A percentile compares a stretch with the other conserved stretches of the same genome.
These are phyloP conservation scores for Parambassis ranga DNA, from an alignment of 2,797 vertebrate species.

Conservation along the genomic window DNA sequence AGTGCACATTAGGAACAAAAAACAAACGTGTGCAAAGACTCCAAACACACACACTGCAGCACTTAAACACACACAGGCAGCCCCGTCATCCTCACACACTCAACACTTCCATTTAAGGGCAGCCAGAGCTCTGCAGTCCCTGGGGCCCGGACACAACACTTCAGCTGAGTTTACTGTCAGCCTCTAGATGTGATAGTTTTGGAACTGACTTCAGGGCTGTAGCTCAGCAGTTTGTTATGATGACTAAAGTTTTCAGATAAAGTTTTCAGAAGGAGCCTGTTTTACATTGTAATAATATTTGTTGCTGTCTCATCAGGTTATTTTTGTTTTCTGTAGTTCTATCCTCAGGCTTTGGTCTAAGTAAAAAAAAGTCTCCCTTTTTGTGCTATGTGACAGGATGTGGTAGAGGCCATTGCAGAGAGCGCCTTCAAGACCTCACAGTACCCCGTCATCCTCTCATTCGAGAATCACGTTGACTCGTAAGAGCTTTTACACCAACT, in stretches of 20 bases:
- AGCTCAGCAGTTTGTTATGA: slow-evolving; percentile 19
- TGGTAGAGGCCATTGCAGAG: slow-evolving; percentile 96
- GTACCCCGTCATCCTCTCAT: slow-evolving; percentile 93
- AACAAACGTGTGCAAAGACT: background rate
- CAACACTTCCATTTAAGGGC: slow-evolving; percentile 70
- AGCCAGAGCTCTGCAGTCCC: slow-evolving; percentile 21
- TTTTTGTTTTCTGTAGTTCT: background rate
- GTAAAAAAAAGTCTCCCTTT: background rate
- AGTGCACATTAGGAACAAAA: background rate
- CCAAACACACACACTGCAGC: background rate
- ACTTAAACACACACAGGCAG: slow-evolving; percentile 7
- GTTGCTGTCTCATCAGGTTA: background rate
- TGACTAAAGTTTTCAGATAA: background rate
- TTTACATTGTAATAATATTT: background rate
- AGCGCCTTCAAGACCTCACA: slow-evolving; percentile 97
- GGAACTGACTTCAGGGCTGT: slow-evolving; percentile 13
- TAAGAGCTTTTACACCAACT: slow-evolving; percentile 72
- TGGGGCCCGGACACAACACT: slow-evolving; percentile 27
- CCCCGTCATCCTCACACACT: slow-evolving; percentile 27
- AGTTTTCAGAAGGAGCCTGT: no score
- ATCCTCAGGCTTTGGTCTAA: no score
- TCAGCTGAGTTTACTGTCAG: slow-evolving; percentile 45
- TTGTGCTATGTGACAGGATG: slow-evolving; percentile 82
- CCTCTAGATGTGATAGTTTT: slow-evolving; percentile 4
- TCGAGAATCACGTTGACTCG: slow-evolving; percentile 98